phyloP scores from a whole-genome alignment of 2,888 invertebrate species.

The Lissonota sp. region DNA sequence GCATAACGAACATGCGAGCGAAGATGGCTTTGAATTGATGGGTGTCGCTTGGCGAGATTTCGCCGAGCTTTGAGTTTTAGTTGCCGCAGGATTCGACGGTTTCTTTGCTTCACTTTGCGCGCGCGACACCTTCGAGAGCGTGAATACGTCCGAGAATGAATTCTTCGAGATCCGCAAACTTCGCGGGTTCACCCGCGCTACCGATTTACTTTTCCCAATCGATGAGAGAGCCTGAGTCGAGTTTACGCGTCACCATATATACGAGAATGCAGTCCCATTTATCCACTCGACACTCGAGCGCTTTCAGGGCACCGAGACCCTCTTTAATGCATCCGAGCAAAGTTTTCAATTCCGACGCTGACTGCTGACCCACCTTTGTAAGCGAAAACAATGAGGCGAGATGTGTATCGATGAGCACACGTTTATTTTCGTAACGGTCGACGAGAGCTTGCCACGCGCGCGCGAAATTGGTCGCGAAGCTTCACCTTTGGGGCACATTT shows the following conservation, averaged over 20 bases:
- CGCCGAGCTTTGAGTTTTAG: too few species aligned
- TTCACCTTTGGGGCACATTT: conserved; percentile 53
- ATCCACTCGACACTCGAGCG: neutral
- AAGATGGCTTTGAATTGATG: neutral
- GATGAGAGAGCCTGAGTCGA: neutral
- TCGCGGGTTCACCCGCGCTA: neutral
- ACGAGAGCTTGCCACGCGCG: conserved; percentile 58
- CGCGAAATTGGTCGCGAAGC: conserved; percentile 54
- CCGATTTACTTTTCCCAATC: neutral
- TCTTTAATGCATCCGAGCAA: too few species aligned
- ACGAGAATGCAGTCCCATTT: neutral
- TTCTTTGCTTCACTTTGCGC: neutral
- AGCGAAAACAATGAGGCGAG: conserved; percentile 44
- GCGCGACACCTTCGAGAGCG: conserved; percentile 39
- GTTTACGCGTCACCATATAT: neutral
- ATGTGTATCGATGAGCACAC: too few species aligned
- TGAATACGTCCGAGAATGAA: conserved; percentile 36
- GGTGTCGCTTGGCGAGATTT: too few species aligned
- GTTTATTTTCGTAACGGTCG: conserved; percentile 59
- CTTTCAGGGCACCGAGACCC: neutral
- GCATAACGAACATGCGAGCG: neutral
- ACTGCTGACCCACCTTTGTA: too few species aligned
- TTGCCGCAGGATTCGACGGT: too few species aligned
- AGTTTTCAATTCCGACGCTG: too few species aligned
- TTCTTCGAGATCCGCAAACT: conserved; percentile 19